Evolutionary conservation across 2,888 invertebrate species (phyloP).

Genomic region (Elegia similella): DNA sequence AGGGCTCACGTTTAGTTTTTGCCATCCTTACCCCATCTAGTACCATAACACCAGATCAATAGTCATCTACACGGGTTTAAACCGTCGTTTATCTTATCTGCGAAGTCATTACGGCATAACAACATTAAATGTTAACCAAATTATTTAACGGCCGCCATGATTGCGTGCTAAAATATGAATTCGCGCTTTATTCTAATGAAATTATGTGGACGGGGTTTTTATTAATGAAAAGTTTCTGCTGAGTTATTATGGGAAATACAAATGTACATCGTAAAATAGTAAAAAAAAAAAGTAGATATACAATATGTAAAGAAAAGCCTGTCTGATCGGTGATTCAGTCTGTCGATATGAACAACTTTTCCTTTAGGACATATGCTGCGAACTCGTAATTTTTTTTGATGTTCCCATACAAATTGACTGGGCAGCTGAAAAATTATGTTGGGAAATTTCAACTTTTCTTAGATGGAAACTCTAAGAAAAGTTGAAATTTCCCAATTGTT

Average conservation of each 20-base stretch:
- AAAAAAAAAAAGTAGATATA: too few species aligned
- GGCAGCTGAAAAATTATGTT: too few species aligned
- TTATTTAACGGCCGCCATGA: conserved; percentile 6
- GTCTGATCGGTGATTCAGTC: too few species aligned
- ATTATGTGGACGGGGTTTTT: neutral
- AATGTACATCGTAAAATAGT: too few species aligned
- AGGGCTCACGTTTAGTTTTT: conserved; percentile 9
- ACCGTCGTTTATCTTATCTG: conserved; percentile 68
- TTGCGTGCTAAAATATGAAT: conserved; percentile 10
- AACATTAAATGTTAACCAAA: conserved; percentile 16
- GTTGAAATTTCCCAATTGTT: too few species aligned
- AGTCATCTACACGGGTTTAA: conserved; percentile 62
- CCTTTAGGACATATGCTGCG: too few species aligned
- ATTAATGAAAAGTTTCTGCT: neutral
- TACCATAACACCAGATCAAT: conserved; percentile 45
- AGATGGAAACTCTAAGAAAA: too few species aligned
- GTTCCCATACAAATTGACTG: too few species aligned
- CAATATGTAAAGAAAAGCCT: too few species aligned
- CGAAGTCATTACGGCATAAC: conserved; percentile 47
- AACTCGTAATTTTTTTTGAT: too few species aligned
- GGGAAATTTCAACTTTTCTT: too few species aligned
- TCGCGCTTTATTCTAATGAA: neutral
- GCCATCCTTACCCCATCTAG: conserved; percentile 19
- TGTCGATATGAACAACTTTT: too few species aligned
- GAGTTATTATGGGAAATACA: neutral